Conservation (phyloP, 2,113 vertebrate species). For the Larimichthys crocea region DNA sequence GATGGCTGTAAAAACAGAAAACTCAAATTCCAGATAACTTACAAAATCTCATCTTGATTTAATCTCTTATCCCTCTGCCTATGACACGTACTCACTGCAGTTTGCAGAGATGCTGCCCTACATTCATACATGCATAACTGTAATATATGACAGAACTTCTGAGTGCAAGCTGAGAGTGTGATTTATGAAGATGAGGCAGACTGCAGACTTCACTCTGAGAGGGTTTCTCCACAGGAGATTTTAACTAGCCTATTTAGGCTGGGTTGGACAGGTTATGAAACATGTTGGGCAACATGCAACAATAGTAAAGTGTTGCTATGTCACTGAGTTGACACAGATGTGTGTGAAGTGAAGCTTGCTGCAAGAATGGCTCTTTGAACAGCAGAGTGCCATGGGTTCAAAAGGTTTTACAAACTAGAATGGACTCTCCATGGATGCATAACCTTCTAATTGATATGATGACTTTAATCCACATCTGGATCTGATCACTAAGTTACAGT, state of each 20-base stretch:
- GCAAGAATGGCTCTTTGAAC: background rate
- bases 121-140: slow-evolving; percentile 1
- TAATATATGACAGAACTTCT: slow-evolving; percentile 22
- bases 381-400: background rate
- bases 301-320: background rate
- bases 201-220: background rate
- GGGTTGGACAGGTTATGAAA: background rate
- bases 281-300: background rate
- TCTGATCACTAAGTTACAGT: too few relatives aligned
- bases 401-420: too few relatives aligned
- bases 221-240: background rate
- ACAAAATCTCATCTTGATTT: slow-evolving; percentile 38
- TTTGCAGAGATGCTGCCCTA: slow-evolving; percentile 2
- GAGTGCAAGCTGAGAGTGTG: background rate
- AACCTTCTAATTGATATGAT: background rate
- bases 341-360: background rate
- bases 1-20: slow-evolving; percentile 8
- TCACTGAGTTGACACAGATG: background rate
- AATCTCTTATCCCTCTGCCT: slow-evolving; percentile 10
- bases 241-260: too few relatives aligned
- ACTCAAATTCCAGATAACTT: slow-evolving; percentile 16
- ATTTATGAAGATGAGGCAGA: slow-evolving; percentile 15
- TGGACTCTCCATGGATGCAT: too few relatives aligned
- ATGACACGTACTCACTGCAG: slow-evolving; percentile 40
- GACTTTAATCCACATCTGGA: too few relatives aligned